Evolutionary conservation across 2,888 invertebrate species (phyloP), one percentile per base, ranked within the genome.

Genomic region (Drosophila anomelani): DNA sequence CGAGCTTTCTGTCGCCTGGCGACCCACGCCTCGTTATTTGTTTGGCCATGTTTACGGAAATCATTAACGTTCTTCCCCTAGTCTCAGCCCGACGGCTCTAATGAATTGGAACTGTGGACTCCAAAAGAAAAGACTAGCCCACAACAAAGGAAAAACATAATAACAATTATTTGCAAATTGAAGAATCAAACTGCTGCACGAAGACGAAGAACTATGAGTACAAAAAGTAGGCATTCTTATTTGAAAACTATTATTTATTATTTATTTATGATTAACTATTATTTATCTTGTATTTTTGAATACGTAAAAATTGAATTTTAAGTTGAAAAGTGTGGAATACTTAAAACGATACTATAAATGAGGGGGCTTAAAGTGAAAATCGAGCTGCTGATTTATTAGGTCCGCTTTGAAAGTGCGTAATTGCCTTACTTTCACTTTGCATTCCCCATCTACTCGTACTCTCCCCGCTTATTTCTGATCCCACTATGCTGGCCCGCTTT

Each of bases 1-100:
- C 64, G 66, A 78, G 55, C 62, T 71, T 64, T 60, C 62, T 54
- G 60, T 62, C 68, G 61, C 57, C 73, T 60, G 53, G 51, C 61
- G 54, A 38, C 72, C 57, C 53, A 56, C 54, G 58, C 72, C 63
- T 77, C 57, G 47, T 80, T 80, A 74, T 80, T 78, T 80, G 77
- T 68, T 76, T 80, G 63, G 15, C 54, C 64, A 75, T 81, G 75
- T 75, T 79, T 62, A 55, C 76, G 72, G 59, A 81, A 83, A 72
- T 70, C 59, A 75, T 80, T 76, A 75, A 61, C 73, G 77, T 72
- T 78, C 66, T 54, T 69, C 23, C 43, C 36, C 10, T 15, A 20
- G 20, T 26, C 41, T 36, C 36, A 55, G 39, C 51, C 15, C 13
- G 20, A 32, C 54, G 15, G 36, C 36, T 61, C 72, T 68, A 78